Evolutionary conservation across 2,888 invertebrate genomes (phyloP).

Genomic region (Agrilus mali): DNA sequence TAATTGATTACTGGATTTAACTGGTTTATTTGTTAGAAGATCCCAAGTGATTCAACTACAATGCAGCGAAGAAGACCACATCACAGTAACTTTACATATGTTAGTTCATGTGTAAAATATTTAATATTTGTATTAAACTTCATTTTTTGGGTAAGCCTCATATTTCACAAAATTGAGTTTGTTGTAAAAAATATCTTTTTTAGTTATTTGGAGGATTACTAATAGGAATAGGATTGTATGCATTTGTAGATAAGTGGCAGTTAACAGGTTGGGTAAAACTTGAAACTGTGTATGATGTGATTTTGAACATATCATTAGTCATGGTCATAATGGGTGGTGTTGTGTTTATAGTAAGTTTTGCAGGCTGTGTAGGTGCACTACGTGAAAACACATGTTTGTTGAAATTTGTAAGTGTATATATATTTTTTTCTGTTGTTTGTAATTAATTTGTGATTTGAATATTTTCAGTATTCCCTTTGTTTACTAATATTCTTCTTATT

Average conservation of each 20-base stretch:
- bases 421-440: neutral
- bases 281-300: constrained; percentile 80
- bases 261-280: constrained; percentile 71
- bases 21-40: no score
- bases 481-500: constrained; percentile 77
- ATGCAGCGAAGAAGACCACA: constrained; percentile 49
- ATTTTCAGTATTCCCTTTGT: constrained; percentile 75
- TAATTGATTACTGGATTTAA: no score
- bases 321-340: constrained; percentile 82
- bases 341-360: constrained; percentile 88
- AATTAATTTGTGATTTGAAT: constrained; percentile 9
- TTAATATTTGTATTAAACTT: constrained; percentile 82
- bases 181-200: constrained; percentile 26
- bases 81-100: constrained; percentile 59
- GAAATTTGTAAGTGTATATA: constrained; percentile 64
- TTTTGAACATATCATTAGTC: constrained; percentile 80
- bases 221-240: constrained; percentile 79
- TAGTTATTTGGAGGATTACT: constrained; percentile 80
- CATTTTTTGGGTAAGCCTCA: constrained; percentile 70
- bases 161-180: constrained; percentile 3
- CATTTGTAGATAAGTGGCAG: constrained; percentile 88
- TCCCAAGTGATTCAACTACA: constrained; percentile 12
- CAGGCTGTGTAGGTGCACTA: constrained; percentile 83
- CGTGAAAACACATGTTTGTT: constrained; percentile 85
- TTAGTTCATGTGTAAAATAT: constrained; percentile 81